Conservation (phyloP, 2,797 vertebrate species). For the Platyrinchus mystaceus region DNA sequence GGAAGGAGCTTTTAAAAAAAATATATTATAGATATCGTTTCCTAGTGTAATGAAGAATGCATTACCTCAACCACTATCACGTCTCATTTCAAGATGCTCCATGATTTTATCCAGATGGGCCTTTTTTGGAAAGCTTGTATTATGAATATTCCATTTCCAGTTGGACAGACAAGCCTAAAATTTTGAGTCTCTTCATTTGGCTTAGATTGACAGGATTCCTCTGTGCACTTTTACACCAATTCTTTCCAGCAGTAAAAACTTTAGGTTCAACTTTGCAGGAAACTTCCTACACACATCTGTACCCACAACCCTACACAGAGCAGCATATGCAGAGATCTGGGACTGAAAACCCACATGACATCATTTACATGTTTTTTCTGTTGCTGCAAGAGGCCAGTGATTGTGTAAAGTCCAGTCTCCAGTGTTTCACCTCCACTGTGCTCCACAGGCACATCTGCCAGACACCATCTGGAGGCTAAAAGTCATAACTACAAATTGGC, state of each 20-base stretch:
- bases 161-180: not conserved
- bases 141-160: not conserved
- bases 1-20: not conserved
- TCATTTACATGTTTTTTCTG: not conserved
- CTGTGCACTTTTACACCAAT: not conserved
- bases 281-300: not conserved
- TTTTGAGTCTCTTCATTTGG: not conserved
- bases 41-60: not conserved
- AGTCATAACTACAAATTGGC: not conserved
- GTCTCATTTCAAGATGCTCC: not conserved
- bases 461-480: constrained; percentile 24
- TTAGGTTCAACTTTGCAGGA: not conserved
- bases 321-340: not conserved
- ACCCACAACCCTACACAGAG: not conserved
- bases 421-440: not conserved
- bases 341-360: not conserved
- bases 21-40: not conserved
- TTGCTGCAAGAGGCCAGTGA: constrained; percentile 23
- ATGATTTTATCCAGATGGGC: not conserved
- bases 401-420: not conserved
- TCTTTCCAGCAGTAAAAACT: not conserved
- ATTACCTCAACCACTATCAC: not conserved
- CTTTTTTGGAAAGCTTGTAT: not conserved
- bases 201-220: not conserved
- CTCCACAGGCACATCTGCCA: not conserved